Evolutionary conservation across 1,140 invertebrate genomes (phyloP), one percentile per base, ranked within the genome.

Genomic region (Thereuonema tuberculata): DNA sequence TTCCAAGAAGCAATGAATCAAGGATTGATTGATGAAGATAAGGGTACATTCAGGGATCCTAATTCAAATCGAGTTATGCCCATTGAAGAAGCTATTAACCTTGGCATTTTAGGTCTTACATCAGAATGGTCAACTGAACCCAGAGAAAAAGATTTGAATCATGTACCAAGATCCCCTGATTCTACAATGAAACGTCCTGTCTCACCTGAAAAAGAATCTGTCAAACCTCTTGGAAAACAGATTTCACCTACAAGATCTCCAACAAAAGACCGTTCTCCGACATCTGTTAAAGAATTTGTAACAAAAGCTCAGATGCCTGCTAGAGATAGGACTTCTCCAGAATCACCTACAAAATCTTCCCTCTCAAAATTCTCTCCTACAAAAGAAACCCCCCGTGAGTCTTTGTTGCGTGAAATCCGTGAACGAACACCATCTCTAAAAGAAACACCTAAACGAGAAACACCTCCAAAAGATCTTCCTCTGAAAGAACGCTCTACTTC

Each of bases 11-110:
- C 87, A 9, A 74, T 87, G 26, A 77, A 80, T 58, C 76, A 81
- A 66, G 89, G 90, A 61, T 78, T 91, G 31, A 84, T 95, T 61
- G 84, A 93, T 72, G 84, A 87, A 70, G 76, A 75, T 46, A 81
- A 76, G 43, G 83, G 85, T 69, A 84, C 85, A 1, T 94, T 91
- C 71, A 84, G 78, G 46, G 85, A 93, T 72, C 85, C 85, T 2
- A 79, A 79, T 58, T 87, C 83, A 23, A 84, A 84, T 25, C 80
- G 83, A 67, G 77, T 82, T 5, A 81, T 93, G 65, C 80, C 83
- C 1, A 82, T 94, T 50, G 82, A 89, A 69, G 85, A 89, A 71
- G 91, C 90, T 0, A 79, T 94, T 29, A 68, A 70, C 52, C 64
- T 66, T 63, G 82, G 81, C 9, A 70, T 84, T 31, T 66, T 86